Percentiles rank a stretch among this genome's conserved stretches.
Evolutionary conservation across 2,113 vertebrate genomes (phyloP).

Genomic region (Brachypodius melanocephalos): DNA sequence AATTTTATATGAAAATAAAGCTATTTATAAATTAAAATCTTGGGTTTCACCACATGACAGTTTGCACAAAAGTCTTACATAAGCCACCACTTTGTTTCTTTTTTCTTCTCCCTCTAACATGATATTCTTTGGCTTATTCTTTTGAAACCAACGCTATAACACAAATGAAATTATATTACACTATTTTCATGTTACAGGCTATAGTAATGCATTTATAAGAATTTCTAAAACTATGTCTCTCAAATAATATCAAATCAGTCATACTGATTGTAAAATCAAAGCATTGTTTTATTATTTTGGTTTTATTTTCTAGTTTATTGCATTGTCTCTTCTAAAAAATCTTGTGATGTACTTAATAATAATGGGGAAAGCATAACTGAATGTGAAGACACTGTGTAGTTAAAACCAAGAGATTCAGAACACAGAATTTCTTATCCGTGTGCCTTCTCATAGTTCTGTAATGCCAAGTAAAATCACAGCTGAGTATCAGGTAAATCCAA

Average conservation of each 20-base stretch:
- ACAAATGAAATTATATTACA: not conserved
- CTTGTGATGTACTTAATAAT: not conserved
- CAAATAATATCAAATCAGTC: not conserved
- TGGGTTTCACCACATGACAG: not conserved
- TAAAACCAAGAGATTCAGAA: not conserved
- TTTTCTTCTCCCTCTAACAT: not conserved
- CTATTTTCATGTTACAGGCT: not conserved
- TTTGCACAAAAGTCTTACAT: not conserved
- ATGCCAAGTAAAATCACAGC: constrained; percentile 7
- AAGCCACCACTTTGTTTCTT: not conserved
- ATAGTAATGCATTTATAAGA: not conserved
- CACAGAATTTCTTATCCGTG: not conserved
- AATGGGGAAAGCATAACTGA: not conserved
- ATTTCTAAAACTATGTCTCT: not conserved
- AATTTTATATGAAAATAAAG: not conserved
- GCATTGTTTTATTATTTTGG: not conserved
- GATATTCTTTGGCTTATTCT: not conserved
- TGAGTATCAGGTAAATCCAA: constrained; percentile 23
- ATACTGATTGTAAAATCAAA: not conserved
- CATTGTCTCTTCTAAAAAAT: not conserved
- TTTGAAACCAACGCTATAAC: not conserved
- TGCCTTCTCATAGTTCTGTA: not conserved
- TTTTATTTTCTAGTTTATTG: not conserved
- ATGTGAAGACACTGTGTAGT: not conserved
- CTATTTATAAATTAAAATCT: not conserved